Base-by-base conservation (phyloP, 2,797 vertebrate genomes). In the Parauchenoglanis ngamensis region DNA sequence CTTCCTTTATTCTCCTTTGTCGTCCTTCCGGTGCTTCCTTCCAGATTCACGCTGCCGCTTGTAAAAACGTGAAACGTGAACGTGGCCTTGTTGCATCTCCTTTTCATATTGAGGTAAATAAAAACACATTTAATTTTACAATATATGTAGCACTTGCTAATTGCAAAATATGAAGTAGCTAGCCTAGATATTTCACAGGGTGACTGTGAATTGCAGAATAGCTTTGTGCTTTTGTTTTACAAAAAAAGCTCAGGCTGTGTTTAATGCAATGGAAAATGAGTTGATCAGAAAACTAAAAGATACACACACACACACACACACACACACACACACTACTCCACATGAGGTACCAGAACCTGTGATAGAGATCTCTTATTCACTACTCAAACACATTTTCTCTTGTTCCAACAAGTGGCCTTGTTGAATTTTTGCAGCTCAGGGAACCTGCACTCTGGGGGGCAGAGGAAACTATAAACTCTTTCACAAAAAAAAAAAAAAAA, bases 281-380 rank as follows among this genome's bases (percentile, higher is more conserved):
- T 84, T 56, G 85, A 77, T 86, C 80, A 72, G 75, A 54, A 83
- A 83, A 82, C 81, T 89, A 40, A 90, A 86, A 92, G 92, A 92
- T 90, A 92, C 93, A 52, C 73, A 54, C 73, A 89, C 89, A 65
- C 84, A 68, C 75, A 57, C 85, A 76, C 73, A 83, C 57, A 87
- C 68, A 87, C 70, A 93, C 89, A 90, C 87, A 91, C 90, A 87
- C 49, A 19, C 82, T 40, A 1, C 85, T 87, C 76, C 85, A 82
- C 75, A 88, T 82, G 87, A 67, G 86, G 73, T 84, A 78, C 88
- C 46, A 83, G 89, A 92, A 90, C 92, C 89, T 75, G 87, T 90
- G 92, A 93, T 93, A 90, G 92, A 92, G 92, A 94, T 94, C 87
- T 57, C 35, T 93, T 93, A 94, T 94, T 94, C 93, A 95, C 95